Percentiles rank a stretch among this genome's conserved stretches.
Evolutionary conservation across 1,140 invertebrate species (phyloP).

Genomic region (Acyrthosiphon pisum): DNA sequence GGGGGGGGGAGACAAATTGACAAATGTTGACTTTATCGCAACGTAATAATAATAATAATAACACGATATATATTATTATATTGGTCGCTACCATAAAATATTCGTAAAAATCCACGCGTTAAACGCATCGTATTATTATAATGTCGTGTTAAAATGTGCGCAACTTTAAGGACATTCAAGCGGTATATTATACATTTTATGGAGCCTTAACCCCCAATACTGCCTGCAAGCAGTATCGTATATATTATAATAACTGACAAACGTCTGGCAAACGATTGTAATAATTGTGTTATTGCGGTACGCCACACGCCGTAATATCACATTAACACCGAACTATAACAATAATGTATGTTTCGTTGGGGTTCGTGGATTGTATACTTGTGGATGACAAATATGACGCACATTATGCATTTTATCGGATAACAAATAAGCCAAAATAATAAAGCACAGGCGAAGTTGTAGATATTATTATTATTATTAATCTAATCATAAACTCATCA

Average conservation of each 20-base stretch:
- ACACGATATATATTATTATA: background rate
- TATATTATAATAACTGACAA: background rate
- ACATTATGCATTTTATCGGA: background rate
- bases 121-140: no score
- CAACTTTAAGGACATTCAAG: background rate
- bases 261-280: background rate
- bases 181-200: background rate
- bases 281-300: background rate
- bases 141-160: background rate
- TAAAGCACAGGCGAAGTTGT: background rate
- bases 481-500: background rate
- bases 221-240: background rate
- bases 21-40: background rate
- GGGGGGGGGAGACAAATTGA: background rate
- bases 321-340: background rate
- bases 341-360: background rate
- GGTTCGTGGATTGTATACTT: background rate
- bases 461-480: background rate
- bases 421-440: background rate
- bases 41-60: background rate
- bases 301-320: background rate
- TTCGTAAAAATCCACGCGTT: background rate
- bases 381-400: background rate
- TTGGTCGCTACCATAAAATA: background rate
- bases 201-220: background rate